These are phyloP conservation scores for Meta bourneti DNA, from an alignment of 2,888 invertebrate species.

Conservation along the genomic window DNA sequence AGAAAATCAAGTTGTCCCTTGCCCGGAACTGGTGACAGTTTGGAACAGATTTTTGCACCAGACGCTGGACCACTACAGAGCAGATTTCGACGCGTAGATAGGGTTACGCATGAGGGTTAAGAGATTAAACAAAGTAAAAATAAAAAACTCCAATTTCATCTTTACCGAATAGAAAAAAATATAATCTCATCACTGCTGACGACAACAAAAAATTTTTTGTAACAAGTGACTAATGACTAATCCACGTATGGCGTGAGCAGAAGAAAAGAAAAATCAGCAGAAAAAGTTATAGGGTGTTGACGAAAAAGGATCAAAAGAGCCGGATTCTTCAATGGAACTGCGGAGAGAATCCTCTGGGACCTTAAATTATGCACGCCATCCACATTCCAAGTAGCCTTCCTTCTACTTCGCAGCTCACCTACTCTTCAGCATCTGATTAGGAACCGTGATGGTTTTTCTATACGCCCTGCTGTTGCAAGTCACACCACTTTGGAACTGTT, in stretches of 20 bases:
- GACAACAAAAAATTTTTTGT: neutral
- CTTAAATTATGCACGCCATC: conserved; percentile 6
- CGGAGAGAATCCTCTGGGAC: neutral
- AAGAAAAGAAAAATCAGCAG: neutral
- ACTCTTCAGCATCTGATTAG: conserved; percentile 27
- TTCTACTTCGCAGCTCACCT: conserved; percentile 6
- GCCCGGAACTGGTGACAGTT: too few relatives aligned
- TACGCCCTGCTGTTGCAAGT: neutral
- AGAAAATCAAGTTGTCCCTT: too few relatives aligned
- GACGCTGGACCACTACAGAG: too few relatives aligned
- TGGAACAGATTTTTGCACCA: too few relatives aligned
- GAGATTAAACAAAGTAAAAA: neutral
- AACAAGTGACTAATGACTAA: neutral
- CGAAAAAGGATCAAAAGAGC: neutral
- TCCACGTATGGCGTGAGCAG: neutral
- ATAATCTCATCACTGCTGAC: neutral
- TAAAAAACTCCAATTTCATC: neutral
- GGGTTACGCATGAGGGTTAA: too few relatives aligned
- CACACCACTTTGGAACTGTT: neutral
- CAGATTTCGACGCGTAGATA: too few relatives aligned
- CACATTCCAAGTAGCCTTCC: neutral
- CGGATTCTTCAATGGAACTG: neutral
- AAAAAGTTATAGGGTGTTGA: neutral
- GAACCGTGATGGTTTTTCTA: too few relatives aligned
- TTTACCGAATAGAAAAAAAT: neutral